phyloP scores from a whole-genome alignment of 2,888 invertebrate genomes.

The Cylloceria caligata region DNA sequence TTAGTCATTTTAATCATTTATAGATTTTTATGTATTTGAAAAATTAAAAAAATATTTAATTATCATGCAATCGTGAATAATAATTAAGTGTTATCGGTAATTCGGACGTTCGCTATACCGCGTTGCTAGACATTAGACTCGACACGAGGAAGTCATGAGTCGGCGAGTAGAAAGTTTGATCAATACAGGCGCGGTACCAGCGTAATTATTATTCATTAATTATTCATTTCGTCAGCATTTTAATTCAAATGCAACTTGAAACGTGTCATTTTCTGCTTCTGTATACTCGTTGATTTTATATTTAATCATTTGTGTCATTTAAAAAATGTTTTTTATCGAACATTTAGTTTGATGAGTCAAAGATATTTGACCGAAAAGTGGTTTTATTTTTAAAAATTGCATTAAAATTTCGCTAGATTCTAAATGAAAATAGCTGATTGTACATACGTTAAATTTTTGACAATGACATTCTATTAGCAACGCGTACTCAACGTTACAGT shows the following conservation, averaged over 20 bases:
- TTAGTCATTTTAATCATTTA: background rate
- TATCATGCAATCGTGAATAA: background rate
- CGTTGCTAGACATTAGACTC: background rate
- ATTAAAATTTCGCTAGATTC: no score
- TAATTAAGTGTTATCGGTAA: background rate
- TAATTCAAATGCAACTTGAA: background rate
- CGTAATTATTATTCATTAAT: background rate
- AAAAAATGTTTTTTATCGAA: no score
- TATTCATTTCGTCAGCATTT: background rate
- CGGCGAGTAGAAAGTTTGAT: conserved; percentile 11
- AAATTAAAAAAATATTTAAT: background rate
- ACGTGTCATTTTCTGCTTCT: background rate
- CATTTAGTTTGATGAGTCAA: no score
- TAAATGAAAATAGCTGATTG: no score
- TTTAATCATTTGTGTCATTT: background rate
- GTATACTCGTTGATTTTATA: background rate
- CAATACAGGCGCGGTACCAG: background rate
- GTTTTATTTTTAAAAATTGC: no score
- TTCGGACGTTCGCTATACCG: background rate
- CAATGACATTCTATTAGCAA: no score
- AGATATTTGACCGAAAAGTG: no score
- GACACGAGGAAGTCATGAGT: background rate
- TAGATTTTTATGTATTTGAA: background rate
- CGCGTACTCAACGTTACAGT: no score
- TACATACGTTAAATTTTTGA: no score